Evolutionary conservation across 2,797 vertebrate genomes (phyloP).

Genomic region (Halcyon chelicuti): DNA sequence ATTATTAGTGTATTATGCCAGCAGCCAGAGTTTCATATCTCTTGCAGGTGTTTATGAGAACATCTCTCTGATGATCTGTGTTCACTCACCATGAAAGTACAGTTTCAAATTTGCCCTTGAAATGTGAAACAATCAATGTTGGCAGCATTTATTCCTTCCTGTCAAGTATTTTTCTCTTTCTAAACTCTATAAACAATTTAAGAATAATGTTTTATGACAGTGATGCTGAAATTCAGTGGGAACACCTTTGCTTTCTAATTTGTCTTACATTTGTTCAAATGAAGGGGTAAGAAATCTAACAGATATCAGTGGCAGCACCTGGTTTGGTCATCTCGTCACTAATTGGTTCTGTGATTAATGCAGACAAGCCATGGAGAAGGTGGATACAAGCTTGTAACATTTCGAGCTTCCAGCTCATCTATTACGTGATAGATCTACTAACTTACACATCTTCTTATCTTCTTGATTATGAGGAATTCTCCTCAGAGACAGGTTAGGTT

Average conservation of each 20-base stretch:
- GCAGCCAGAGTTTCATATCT: neutral
- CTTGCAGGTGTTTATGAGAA: constrained; percentile 13
- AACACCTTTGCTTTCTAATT: constrained; percentile 41
- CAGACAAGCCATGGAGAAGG: constrained; percentile 25
- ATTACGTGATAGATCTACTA: neutral
- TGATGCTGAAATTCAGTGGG: neutral
- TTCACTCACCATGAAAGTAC: constrained; percentile 8
- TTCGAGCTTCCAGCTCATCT: neutral
- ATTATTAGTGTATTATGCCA: neutral
- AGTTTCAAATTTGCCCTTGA: constrained; percentile 62
- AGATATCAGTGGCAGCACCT: neutral
- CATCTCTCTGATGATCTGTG: neutral
- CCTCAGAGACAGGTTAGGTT: neutral
- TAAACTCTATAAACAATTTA: constrained; percentile 31
- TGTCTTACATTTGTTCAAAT: constrained; percentile 52
- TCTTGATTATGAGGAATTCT: neutral
- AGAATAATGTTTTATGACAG: constrained; percentile 61
- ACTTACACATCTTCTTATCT: neutral
- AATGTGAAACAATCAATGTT: constrained; percentile 58
- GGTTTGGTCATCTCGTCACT: neutral
- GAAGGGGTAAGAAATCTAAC: neutral
- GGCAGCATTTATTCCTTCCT: constrained; percentile 47
- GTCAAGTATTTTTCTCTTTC: constrained; percentile 53
- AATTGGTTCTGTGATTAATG: constrained; percentile 43
- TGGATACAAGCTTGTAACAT: neutral